These are phyloP conservation scores for Globicephala melas DNA, from an alignment of 2,113 vertebrate genomes.

Conservation along the genomic window DNA sequence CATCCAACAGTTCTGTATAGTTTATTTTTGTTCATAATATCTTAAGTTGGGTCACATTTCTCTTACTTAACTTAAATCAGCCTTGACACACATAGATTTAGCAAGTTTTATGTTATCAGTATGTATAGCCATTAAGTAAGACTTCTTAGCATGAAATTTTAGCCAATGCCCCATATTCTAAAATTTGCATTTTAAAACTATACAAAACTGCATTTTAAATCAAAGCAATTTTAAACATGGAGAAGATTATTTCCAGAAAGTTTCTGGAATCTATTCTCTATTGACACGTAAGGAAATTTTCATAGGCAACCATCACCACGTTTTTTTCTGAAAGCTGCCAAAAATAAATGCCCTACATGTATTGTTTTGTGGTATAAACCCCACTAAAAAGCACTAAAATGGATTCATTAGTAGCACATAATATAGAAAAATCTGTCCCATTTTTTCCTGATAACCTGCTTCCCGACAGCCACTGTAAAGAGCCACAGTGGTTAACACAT, in stretches of 20 bases:
- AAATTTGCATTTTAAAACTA: slow-evolving; percentile 62
- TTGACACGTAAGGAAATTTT: slow-evolving; percentile 44
- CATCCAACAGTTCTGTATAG: slow-evolving; percentile 73
- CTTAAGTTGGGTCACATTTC: slow-evolving; percentile 42
- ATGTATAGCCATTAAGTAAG: background rate
- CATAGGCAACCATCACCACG: background rate
- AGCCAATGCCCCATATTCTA: background rate
- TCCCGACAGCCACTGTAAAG: slow-evolving; percentile 4
- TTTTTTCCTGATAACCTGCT: slow-evolving; percentile 32
- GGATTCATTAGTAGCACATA: background rate
- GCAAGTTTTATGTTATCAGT: background rate
- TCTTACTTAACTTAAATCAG: background rate
- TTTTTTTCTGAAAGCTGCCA: background rate
- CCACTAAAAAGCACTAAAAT: background rate
- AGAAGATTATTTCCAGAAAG: slow-evolving; percentile 13
- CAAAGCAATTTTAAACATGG: slow-evolving; percentile 15
- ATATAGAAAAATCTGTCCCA: background rate
- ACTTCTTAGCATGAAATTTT: background rate
- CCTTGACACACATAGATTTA: background rate
- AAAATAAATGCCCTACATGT: slow-evolving; percentile 36
- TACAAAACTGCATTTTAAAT: slow-evolving; percentile 74
- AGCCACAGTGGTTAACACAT: slow-evolving; percentile 29
- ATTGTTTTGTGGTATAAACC: slow-evolving; percentile 47
- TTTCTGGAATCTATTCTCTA: slow-evolving; percentile 50
- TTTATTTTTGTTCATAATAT: slow-evolving; percentile 52